A percentile compares a stretch with the other conserved stretches of the same genome.
Conservation (phyloP, 2,888 invertebrate genomes). For the Steromphala cineraria region DNA sequence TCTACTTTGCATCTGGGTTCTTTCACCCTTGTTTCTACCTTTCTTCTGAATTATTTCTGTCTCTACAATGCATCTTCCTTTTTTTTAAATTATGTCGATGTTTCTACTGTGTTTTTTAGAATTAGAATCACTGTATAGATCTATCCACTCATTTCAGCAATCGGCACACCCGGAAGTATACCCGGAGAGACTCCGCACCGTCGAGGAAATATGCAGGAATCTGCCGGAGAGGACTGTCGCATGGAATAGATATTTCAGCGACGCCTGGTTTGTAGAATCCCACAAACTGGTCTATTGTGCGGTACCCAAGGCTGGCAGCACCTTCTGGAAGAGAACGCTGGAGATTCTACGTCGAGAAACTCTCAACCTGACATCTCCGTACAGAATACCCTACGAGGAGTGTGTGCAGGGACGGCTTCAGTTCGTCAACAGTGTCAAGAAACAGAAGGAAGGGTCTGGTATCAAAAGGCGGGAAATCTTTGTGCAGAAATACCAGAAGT, state of each 20-base stretch:
- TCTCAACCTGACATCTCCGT: neutral
- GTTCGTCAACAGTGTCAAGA: neutral
- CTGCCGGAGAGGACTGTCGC: neutral
- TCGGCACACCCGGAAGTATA: neutral
- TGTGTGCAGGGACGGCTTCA: neutral
- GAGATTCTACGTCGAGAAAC: constrained; percentile 19
- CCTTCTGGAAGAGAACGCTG: constrained; percentile 40
- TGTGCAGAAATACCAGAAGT: constrained; percentile 25
- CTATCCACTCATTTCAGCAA: neutral
- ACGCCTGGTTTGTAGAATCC: neutral
- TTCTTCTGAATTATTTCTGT: no score
- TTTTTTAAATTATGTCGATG: no score
- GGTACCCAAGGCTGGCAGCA: constrained; percentile 38
- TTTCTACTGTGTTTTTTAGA: no score
- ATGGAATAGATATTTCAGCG: neutral
- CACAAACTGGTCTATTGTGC: constrained; percentile 24
- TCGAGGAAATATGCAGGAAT: neutral
- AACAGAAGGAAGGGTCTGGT: neutral
- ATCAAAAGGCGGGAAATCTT: neutral
- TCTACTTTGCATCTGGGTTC: no score
- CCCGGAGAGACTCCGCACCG: neutral
- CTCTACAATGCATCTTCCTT: no score
- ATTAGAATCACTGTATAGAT: no score
- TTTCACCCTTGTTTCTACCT: no score
- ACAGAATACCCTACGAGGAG: constrained; percentile 30